Percentiles rank a stretch among this genome's conserved stretches.
These are phyloP conservation scores for Apus apus DNA, from an alignment of 2,113 vertebrate genomes.

Conservation along the genomic window DNA sequence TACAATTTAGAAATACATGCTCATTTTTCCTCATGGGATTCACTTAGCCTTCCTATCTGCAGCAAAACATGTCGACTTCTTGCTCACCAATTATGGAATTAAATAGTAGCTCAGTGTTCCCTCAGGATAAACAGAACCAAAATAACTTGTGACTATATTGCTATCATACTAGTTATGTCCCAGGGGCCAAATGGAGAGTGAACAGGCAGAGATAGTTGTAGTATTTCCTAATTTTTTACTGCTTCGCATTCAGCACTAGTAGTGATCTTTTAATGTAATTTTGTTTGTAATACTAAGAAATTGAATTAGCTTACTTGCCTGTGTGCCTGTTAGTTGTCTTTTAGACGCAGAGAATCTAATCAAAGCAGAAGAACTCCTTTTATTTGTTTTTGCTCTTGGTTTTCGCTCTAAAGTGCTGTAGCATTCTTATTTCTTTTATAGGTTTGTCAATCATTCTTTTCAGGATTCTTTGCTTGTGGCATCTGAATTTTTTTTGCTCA, in stretches of 20 bases:
- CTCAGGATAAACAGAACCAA: not conserved
- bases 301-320: not conserved
- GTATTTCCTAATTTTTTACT: conserved; percentile 9
- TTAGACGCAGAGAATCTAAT: not conserved
- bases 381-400: not conserved
- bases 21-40: not conserved
- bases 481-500: not conserved
- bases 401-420: not conserved
- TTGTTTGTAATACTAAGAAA: not conserved
- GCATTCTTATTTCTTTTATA: not conserved
- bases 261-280: not conserved
- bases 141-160: not conserved
- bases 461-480: not conserved
- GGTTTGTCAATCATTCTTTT: not conserved
- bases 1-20: not conserved
- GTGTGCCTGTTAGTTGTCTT: not conserved
- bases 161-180: not conserved
- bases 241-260: not conserved
- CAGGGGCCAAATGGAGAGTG: not conserved
- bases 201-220: not conserved
- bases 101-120: not conserved
- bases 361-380: not conserved
- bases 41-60: not conserved
- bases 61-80: not conserved
- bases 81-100: conserved; percentile 1